Base-by-base conservation (phyloP, 2,113 vertebrate genomes). In the Protobothrops flavoviridis region DNA sequence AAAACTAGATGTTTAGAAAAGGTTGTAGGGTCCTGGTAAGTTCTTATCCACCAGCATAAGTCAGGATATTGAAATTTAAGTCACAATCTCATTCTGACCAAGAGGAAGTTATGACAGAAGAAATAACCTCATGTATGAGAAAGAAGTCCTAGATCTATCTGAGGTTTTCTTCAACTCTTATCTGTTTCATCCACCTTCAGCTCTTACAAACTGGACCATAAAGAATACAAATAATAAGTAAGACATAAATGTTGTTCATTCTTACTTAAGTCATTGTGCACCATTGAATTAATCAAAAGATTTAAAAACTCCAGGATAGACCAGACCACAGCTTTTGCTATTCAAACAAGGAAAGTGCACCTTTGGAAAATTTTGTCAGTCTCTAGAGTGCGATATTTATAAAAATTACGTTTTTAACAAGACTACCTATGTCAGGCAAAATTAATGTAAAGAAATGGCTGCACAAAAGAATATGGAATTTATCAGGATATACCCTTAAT, bases 111-210 rank as follows among this genome's bases (percentile, higher is more conserved):
- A 89, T 85, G 57, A 48, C 15, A 64, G 89, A 90, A 93, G 89
- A 53, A 93, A 87, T 64, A 93, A 90, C 89, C 89, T 93, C 92
- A 92, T 95, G 91, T 55, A 39, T 23, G 29, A 21, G 90, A 96
- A 91, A 81, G 39, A 88, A 81, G 8, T 56, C 91, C 81, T 48
- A 92, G 94, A 90, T 11, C 87, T 95, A 92, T 21, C 91, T 52
- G 26, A 89, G 55, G 48, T 94, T 88, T 90, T 89, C 50, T 97
- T 92, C 89, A 48, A 55, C 24, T 1, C 61, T 91, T 94, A 94
- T 86, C 55, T 91, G 50, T 3, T 92, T 91, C 89, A 93, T 50
- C 88, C 93, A 93, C 89, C 69, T 20, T 59, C 50, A 90, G 50
- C 85, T n/a, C 15, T 95, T 94, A 86, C 48, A 85, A 92, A 89